These are phyloP conservation scores for Nomia melanderi DNA, from an alignment of 1,140 invertebrate genomes.

Conservation along the genomic window DNA sequence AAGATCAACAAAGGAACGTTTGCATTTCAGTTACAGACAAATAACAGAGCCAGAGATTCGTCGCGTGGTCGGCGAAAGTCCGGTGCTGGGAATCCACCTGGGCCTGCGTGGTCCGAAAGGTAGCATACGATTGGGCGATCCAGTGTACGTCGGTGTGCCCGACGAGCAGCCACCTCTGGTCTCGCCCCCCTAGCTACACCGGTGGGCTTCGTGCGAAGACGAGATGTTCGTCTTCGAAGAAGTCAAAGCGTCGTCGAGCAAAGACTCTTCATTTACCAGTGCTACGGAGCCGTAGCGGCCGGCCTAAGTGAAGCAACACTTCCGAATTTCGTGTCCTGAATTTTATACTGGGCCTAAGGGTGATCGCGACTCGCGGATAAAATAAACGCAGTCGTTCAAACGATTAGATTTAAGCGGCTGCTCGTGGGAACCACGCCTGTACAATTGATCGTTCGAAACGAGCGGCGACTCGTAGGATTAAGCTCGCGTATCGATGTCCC, in stretches of 20 bases:
- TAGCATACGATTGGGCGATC: slow-evolving; percentile 72
- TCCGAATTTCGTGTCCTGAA: neutral
- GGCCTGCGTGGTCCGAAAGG: slow-evolving; percentile 70
- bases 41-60: slow-evolving; percentile 70
- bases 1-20: neutral
- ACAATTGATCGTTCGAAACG: neutral
- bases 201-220: slow-evolving; percentile 76
- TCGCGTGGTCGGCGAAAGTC: slow-evolving; percentile 68
- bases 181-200: slow-evolving; percentile 75
- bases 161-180: slow-evolving; percentile 57
- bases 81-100: slow-evolving; percentile 78
- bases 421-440: neutral
- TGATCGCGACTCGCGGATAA: too few species aligned
- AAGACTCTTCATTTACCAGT: neutral
- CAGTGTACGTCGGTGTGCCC: slow-evolving; percentile 73
- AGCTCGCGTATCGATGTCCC: too few species aligned
- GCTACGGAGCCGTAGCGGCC: neutral
- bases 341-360: neutral
- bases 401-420: neutral
- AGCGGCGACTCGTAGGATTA: neutral
- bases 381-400: neutral
- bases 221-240: slow-evolving; percentile 46
- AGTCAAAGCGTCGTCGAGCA: neutral
- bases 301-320: neutral
- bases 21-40: slow-evolving; percentile 74